Evolutionary conservation across 2,888 invertebrate genomes (phyloP), one percentile per base, ranked within the genome.

Genomic region (Loripinus fragilis): DNA sequence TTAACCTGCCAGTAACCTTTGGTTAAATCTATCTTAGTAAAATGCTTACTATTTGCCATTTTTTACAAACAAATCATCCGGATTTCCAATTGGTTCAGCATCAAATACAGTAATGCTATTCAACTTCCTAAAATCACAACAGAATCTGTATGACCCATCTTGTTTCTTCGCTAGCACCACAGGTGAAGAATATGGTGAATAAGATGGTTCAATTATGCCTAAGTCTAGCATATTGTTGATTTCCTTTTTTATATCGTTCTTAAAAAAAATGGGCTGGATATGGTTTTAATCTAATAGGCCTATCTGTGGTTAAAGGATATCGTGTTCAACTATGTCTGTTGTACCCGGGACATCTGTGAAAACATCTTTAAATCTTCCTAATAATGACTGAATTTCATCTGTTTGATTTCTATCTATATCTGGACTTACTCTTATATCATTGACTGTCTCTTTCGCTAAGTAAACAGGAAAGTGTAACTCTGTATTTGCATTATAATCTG

Each of bases 1-100:
- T 38, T 38, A 12, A 55, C 28, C 15, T 55, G 55, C 55, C 55
- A 55, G 25, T 55, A 55, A 3, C 55, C 55, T 55, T 55, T 55
- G 15, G 12, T 25, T 25, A 55, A 3, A 55, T 55, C 55, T 2
- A 55, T 55, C 25, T 55, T 25, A 5, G 28, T 25, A 15, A 55
- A 55, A 28, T 55, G 25, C 15, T 28, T 55, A 3, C 23, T 17
- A 1, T 28, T 28, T 2, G 55, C 15, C 55, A 55, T 55, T 48
- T n/a, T 23, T 48, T 5, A 28, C 23, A 55, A 55, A n/a, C 2
- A 55, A 5, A 5, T 55, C 55, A 7, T 55, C 55, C 17, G 23
- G 15, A 55, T 55, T 23, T 15, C n/a, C 7, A 8, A 23, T 25
- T 55, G 23, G 55, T 55, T 55, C 55, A 7, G 55, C 23, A 55